Evolutionary conservation across 2,797 vertebrate genomes (phyloP).

Genomic region (Microctenopoma steveboyesi): DNA sequence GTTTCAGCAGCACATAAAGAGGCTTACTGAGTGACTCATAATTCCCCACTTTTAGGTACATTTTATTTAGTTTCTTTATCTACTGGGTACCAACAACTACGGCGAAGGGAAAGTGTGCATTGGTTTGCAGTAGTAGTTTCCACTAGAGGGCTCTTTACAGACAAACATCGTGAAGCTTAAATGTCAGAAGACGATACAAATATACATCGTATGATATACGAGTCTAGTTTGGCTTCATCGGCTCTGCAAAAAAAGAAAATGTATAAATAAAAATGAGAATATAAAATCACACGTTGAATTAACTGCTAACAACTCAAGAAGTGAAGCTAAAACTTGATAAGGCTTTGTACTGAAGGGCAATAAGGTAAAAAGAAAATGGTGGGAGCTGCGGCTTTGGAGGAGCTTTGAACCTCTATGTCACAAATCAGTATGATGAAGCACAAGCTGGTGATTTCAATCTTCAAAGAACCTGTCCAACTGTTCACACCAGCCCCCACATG

Average conservation of each 20-base stretch:
- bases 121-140: no score
- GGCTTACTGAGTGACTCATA: no score
- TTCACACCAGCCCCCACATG: no score
- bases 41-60: neutral
- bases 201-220: no score
- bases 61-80: neutral
- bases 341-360: neutral
- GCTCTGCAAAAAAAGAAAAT: neutral
- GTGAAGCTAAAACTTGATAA: neutral
- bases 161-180: no score
- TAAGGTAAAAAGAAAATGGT: neutral
- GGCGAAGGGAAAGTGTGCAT: no score
- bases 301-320: neutral
- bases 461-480: no score
- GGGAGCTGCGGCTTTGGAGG: neutral
- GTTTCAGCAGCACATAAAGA: no score
- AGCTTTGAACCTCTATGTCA: neutral
- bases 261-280: neutral
- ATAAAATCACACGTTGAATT: neutral
- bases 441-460: no score
- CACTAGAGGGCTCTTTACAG: no score
- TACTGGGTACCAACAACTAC: no score
- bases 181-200: no score
- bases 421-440: neutral
- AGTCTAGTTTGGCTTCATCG: neutral